Evolutionary conservation across 2,113 vertebrate genomes (phyloP).

Genomic region (Apeltes quadracus): DNA sequence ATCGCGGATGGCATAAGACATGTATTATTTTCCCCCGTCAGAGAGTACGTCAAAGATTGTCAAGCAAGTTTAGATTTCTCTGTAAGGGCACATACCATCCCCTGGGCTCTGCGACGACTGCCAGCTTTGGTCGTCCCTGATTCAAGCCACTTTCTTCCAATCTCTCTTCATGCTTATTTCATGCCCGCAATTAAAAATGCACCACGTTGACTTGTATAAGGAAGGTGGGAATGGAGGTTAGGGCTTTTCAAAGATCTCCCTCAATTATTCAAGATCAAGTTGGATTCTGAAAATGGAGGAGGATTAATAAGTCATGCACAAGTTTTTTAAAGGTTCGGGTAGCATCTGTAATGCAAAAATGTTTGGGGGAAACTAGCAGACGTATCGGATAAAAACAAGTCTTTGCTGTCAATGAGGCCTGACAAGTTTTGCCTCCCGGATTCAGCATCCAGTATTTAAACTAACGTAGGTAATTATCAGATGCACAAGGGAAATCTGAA

Average conservation of each 20-base stretch:
- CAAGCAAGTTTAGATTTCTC: conserved; percentile 50
- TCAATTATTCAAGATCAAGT: conserved; percentile 74
- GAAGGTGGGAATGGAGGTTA: conserved; percentile 68
- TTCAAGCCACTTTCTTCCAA: conserved; percentile 61
- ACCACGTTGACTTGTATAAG: conserved; percentile 74
- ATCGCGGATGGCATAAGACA: conserved; percentile 58
- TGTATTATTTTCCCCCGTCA: conserved; percentile 54
- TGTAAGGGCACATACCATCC: conserved; percentile 25
- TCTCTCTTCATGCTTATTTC: conserved; percentile 76
- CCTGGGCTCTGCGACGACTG: conserved; percentile 20
- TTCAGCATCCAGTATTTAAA: conserved; percentile 32
- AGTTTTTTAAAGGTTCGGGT: conserved; percentile 52
- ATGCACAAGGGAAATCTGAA: conserved; percentile 7
- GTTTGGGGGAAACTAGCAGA: conserved; percentile 36
- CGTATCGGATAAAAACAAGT: conserved; percentile 22
- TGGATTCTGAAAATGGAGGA: conserved; percentile 73
- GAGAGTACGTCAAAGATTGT: conserved; percentile 45
- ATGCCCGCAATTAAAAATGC: conserved; percentile 78
- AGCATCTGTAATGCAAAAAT: conserved; percentile 40
- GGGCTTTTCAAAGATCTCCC: conserved; percentile 73
- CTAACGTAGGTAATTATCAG: conserved; percentile 3
- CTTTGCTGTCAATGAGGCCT: conserved; percentile 32
- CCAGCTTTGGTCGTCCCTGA: conserved; percentile 55
- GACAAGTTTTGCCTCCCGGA: conserved; percentile 41
- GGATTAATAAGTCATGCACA: conserved; percentile 71